These are phyloP conservation scores for Gulo gulo DNA, from an alignment of 2,113 vertebrate genomes.

Conservation along the genomic window DNA sequence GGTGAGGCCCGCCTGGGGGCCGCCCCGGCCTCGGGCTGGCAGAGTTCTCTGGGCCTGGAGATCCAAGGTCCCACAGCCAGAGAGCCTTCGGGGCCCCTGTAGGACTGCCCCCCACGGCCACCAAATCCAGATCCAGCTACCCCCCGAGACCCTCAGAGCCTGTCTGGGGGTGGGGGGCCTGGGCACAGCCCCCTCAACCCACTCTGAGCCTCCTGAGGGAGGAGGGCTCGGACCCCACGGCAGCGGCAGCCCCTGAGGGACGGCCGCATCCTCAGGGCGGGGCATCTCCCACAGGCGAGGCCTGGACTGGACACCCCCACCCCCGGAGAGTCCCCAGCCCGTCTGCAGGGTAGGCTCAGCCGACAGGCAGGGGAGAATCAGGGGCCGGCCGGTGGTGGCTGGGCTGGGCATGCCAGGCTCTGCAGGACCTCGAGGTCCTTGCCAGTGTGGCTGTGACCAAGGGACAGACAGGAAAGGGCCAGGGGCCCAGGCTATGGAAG, in stretches of 20 bases:
- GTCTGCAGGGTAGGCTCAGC: neutral
- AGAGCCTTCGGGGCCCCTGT: neutral
- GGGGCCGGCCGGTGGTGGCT: neutral
- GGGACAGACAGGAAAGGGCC: neutral
- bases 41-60: neutral
- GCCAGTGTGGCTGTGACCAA: neutral
- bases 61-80: neutral
- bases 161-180: neutral
- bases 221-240: too few species aligned
- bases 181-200: neutral
- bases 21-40: too few species aligned
- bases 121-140: rapidly evolving
- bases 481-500: neutral
- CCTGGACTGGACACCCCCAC: too few species aligned
- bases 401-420: neutral
- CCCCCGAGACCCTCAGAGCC: neutral
- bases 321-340: too few species aligned
- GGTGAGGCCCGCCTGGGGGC: rapidly evolving
- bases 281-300: neutral
- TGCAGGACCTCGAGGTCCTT: neutral
- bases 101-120: neutral
- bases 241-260: too few species aligned
- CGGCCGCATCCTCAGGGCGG: rapidly evolving
- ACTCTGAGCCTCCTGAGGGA: neutral
- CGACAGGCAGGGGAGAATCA: neutral